phyloP scores from a whole-genome alignment of 2,888 invertebrate genomes.

The Cryptus viduatorius region DNA sequence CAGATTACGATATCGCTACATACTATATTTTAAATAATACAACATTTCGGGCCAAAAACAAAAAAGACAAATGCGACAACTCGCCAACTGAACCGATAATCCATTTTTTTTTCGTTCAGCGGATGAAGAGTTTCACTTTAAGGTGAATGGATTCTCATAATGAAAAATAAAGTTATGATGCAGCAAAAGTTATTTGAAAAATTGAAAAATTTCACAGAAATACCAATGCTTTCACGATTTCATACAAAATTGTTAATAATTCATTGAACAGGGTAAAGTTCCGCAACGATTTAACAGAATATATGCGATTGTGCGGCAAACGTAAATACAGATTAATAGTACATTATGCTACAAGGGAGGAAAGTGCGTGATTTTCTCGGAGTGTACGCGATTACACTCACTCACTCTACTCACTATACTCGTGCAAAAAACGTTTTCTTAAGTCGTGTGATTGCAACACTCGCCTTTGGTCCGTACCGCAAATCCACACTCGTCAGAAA shows the following conservation, averaged over 20 bases:
- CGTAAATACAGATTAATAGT: too few species aligned
- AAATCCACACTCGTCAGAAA: too few species aligned
- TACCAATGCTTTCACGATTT: neutral
- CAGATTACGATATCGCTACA: slow-evolving; percentile 36
- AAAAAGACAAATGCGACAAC: neutral
- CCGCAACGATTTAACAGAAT: neutral
- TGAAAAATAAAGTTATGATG: neutral
- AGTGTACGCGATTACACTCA: too few species aligned
- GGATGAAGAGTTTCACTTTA: neutral
- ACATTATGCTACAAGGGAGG: too few species aligned
- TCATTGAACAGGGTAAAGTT: neutral
- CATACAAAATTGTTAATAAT: neutral
- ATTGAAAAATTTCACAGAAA: neutral
- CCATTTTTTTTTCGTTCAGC: neutral
- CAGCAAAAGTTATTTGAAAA: neutral
- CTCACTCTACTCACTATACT: too few species aligned
- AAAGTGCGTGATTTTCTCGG: too few species aligned
- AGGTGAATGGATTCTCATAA: neutral
- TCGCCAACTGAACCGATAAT: neutral
- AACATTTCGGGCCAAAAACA: neutral
- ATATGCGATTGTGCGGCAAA: neutral
- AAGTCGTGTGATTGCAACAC: neutral
- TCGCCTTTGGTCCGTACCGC: neutral
- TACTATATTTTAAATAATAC: neutral
- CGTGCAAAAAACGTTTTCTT: too few species aligned